Evolutionary conservation across 1,140 invertebrate genomes (phyloP), one percentile per base, ranked within the genome.

Genomic region (Meloidogyne floridensis): DNA sequence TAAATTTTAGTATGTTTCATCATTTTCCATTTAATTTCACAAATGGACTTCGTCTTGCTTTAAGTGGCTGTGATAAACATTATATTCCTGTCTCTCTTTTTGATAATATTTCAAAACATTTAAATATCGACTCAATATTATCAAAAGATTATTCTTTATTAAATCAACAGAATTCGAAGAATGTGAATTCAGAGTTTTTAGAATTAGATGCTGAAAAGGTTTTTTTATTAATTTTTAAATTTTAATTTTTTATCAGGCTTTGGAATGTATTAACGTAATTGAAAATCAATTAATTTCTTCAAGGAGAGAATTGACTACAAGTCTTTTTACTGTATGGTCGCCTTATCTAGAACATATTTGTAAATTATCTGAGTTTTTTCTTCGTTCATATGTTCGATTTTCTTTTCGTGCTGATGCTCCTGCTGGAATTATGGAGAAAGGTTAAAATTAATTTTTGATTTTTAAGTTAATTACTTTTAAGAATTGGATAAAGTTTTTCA

Each of bases 1-100:
- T 47, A 83, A 86, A 56, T 86, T 86, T 77, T 74, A 77, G 15
- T 73, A 84, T 86, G 85, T 86, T 86, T 13, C 85, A 86, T 74
- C 53, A 65, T 69, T 86, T 86, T 69, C 85, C 85, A 20, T 32
- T 76, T 51, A 86, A 86, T 75, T 84, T 86, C 47, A 71, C 77
- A 11, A 47, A 75, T 65, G 85, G 84, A 32, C 80, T 86, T 42
- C 74, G 78, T 5, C 47, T 86, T 3, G 51, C 79, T 13, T 77
- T 86, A n/a, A 82, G 72, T 32, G 85, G 85, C 0, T 73, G 59
- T 53, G 85, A 86, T 73, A 81, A 82, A 13, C 71, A 85, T 54
- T 54, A 47, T 18, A 71, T 85, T 42, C 77, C 82, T 10, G 53
- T 15, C 10, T 69, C 78, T 42, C 13, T 85, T 15, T 86, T 85